phyloP scores from a whole-genome alignment of 2,888 invertebrate species.

The Dynastes tityus region DNA sequence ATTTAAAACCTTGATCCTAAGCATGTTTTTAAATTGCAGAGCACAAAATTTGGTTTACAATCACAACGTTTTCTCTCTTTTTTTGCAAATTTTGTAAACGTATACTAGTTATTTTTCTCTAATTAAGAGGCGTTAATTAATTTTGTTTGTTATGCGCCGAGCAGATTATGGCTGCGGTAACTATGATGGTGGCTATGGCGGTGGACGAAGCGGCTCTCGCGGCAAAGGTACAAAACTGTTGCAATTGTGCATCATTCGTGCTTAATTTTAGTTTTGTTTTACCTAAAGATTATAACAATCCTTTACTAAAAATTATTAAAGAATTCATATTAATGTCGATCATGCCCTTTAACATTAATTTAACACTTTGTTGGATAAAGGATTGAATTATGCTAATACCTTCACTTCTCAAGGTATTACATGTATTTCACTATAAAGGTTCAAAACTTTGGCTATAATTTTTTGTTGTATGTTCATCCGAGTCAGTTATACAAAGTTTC shows the following conservation, averaged over 20 bases:
- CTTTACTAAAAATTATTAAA: conserved; percentile 46
- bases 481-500: conserved; percentile 47
- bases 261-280: conserved; percentile 45
- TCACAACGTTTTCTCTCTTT: conserved; percentile 24
- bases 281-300: conserved; percentile 38
- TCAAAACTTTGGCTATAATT: conserved; percentile 43
- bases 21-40: conserved; percentile 48
- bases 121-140: conserved; percentile 42
- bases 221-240: conserved; percentile 82
- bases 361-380: conserved; percentile 47
- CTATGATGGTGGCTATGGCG: conserved; percentile 90
- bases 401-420: conserved; percentile 43
- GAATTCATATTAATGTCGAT: not conserved
- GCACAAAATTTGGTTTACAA: conserved; percentile 43
- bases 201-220: conserved; percentile 89
- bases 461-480: conserved; percentile 33
- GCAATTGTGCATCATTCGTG: conserved; percentile 52
- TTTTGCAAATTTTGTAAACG: conserved; percentile 39
- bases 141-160: conserved; percentile 69
- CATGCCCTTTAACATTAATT: conserved; percentile 23
- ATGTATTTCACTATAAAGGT: conserved; percentile 53
- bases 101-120: conserved; percentile 28
- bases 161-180: conserved; percentile 91
- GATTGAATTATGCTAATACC: conserved; percentile 47
- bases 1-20: conserved; percentile 58